Conservation (phyloP, 2,113 vertebrate species). For the Cacatua alba region DNA sequence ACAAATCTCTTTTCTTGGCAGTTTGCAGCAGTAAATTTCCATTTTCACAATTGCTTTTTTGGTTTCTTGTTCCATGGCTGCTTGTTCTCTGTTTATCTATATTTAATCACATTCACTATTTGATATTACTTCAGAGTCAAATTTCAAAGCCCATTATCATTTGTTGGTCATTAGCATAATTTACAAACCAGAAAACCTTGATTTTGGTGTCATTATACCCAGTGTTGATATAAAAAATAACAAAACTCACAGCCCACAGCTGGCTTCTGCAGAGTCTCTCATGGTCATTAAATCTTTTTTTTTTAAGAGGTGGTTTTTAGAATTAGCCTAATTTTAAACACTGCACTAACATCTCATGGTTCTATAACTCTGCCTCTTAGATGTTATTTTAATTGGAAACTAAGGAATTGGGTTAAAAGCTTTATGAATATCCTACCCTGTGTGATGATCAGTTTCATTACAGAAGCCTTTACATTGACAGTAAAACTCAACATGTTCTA, state of each 20-base stretch:
- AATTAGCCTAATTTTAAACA: slow-evolving; percentile 21
- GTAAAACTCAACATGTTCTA: slow-evolving; percentile 24
- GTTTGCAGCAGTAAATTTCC: neutral
- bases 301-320: neutral
- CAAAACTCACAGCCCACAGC: neutral
- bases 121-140: slow-evolving; percentile 17
- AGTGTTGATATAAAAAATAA: slow-evolving; percentile 19
- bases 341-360: neutral
- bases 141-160: slow-evolving; percentile 9
- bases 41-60: slow-evolving; percentile 29
- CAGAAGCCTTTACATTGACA: neutral
- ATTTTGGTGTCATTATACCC: neutral
- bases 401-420: slow-evolving; percentile 51
- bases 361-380: neutral
- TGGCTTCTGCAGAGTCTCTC: neutral
- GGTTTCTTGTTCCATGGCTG: slow-evolving; percentile 15
- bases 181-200: slow-evolving; percentile 10
- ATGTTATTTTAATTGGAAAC: slow-evolving; percentile 60
- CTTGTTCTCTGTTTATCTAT: neutral
- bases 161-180: slow-evolving; percentile 8
- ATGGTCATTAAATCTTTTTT: neutral
- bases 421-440: neutral
- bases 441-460: neutral
- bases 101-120: slow-evolving; percentile 14
- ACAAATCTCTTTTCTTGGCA: slow-evolving; percentile 3